Evolutionary conservation across 2,888 invertebrate genomes (phyloP), one percentile per base, ranked within the genome.

Genomic region (Meiosimyza decipiens): DNA sequence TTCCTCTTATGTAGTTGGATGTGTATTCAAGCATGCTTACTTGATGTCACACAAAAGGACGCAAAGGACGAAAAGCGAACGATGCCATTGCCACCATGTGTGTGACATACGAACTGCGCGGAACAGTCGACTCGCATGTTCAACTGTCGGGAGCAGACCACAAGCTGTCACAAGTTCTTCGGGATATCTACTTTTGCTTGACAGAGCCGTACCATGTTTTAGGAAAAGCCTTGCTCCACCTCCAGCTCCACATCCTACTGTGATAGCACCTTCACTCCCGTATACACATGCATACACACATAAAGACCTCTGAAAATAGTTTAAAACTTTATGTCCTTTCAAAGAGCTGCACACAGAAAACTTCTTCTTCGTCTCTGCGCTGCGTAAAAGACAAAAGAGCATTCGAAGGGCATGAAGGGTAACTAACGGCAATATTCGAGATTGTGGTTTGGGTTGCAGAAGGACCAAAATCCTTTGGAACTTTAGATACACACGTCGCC

Each of bases 141-240:
- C 80, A 83, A 79, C 80, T 82, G 82, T 82, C 82, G 77, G 76
- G 57, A 77, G 81, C 84, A 84, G 82, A 84, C 82, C 82, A 81
- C 84, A 82, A 82, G 82, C 80, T 82, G 82, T 82, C 82, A 81
- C 78, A 81, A 75, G 78, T 75, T 75, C 71, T 77, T 64, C 72
- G 67, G 73, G 73, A 75, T 74, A 71, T 71, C 73, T 71, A 76
- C 75, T 77, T 77, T 66, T 59, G 50, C 71, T 63, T 73, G 73
- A 59, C 74, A 73, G 72, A 57, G 51, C 60, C 51, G 52, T 68
- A 71, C 59, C 64, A 63, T 72, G 59, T 18, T 71, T 69, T 65
- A 64, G 54, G 55, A 62, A 62, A 51, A 49, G 22, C 52, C 66
- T 55, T 50, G 57, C 50, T 33, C 16, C 13, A 57, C 70, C 59